A percentile compares a stretch with the other conserved stretches of the same genome.
These are phyloP conservation scores for Mantis religiosa DNA, from an alignment of 2,888 invertebrate species.

Conservation along the genomic window DNA sequence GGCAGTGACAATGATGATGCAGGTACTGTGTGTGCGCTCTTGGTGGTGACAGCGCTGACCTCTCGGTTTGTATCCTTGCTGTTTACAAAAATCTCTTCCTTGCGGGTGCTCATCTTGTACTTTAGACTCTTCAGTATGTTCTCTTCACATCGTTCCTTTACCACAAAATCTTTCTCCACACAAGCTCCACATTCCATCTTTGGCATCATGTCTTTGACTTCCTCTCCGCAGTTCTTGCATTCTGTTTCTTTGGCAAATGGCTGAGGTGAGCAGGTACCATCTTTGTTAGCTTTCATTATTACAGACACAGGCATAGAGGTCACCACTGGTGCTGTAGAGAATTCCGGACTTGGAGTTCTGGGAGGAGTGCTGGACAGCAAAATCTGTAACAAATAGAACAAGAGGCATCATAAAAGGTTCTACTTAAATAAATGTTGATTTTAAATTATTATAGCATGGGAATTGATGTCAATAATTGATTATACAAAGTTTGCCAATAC, in stretches of 20 bases:
- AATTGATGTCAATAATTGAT: too few species aligned
- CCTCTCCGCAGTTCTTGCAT: neutral
- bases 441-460: too few species aligned
- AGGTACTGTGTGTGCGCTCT: conserved; percentile 36
- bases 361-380: conserved; percentile 33
- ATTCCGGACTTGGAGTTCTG: conserved; percentile 46
- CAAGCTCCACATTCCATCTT: neutral
- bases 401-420: too few species aligned
- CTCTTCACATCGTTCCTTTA: conserved; percentile 20
- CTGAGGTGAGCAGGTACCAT: conserved; percentile 61
- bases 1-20: neutral
- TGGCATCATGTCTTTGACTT: neutral
- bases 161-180: neutral
- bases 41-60: conserved; percentile 38
- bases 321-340: conserved; percentile 33
- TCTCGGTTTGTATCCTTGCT: conserved; percentile 57
- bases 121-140: conserved; percentile 67
- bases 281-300: conserved; percentile 80
- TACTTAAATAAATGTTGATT: too few species aligned
- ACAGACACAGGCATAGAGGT: conserved; percentile 59
- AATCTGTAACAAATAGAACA: conserved; percentile 38
- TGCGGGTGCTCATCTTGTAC: conserved; percentile 64
- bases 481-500: too few species aligned
- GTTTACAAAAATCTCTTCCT: conserved; percentile 59
- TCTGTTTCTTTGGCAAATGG: conserved; percentile 30